Conservation (phyloP, 1,140 invertebrate species). For the Heterodera carotae region DNA sequence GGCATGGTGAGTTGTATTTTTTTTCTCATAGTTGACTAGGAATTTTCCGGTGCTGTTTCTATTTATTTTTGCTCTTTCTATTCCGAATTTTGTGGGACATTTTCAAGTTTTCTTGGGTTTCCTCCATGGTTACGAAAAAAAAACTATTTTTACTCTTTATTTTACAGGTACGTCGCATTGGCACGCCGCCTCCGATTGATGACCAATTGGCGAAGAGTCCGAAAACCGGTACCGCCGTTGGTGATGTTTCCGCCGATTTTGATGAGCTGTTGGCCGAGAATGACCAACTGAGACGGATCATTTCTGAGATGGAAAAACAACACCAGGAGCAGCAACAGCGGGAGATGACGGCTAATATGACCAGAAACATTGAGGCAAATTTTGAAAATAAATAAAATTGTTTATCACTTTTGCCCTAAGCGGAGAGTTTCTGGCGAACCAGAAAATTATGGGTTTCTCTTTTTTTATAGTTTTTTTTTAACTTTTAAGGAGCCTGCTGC, state of each 20-base stretch:
- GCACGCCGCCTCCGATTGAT: background rate
- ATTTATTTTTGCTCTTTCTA: background rate
- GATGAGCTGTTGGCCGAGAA: slow-evolving; percentile 54
- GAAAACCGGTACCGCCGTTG: background rate
- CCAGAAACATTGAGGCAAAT: slow-evolving; percentile 29
- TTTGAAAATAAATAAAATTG: slow-evolving; percentile 23
- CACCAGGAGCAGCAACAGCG: background rate
- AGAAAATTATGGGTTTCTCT: background rate
- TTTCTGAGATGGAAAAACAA: slow-evolving; percentile 51
- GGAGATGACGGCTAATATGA: slow-evolving; percentile 16
- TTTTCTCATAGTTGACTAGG: background rate
- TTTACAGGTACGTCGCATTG: background rate
- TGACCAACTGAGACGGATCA: slow-evolving; percentile 50
- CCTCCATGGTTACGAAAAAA: too few species aligned
- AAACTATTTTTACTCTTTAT: background rate
- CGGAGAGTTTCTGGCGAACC: slow-evolving; percentile 13
- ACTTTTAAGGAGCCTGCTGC: background rate
- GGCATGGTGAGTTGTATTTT: background rate
- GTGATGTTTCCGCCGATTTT: slow-evolving; percentile 24
- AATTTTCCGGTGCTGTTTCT: background rate
- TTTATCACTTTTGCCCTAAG: too few species aligned
- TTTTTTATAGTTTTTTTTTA: background rate
- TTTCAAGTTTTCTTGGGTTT: too few species aligned
- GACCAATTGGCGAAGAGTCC: background rate
- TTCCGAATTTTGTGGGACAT: background rate